phyloP scores from a whole-genome alignment of 2,113 vertebrate genomes.

The Notiomystis cincta region DNA sequence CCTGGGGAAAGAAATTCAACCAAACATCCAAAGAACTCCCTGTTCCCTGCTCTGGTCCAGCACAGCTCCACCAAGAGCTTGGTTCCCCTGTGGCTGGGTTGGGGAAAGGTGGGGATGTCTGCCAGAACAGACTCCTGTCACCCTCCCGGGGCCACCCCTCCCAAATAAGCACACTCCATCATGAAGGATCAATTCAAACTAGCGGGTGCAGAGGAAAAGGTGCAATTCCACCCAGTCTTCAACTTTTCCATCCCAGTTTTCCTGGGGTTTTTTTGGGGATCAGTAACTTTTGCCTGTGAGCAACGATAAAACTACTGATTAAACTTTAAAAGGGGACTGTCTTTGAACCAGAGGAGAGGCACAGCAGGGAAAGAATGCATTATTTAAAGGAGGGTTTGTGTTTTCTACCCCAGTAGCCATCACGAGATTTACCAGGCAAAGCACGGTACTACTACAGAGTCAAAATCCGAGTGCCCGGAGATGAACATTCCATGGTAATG shows the following conservation, averaged over 20 bases:
- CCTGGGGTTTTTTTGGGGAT: neutral
- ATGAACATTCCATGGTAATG: neutral
- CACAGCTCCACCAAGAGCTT: neutral
- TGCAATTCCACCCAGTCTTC: neutral
- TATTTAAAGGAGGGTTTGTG: slow-evolving; percentile 39
- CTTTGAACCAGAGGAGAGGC: slow-evolving; percentile 52
- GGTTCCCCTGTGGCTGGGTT: neutral
- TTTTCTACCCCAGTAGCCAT: slow-evolving; percentile 25
- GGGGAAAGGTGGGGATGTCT: neutral
- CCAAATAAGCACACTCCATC: neutral
- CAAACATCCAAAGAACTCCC: neutral
- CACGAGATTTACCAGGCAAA: neutral
- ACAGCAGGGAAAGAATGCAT: slow-evolving; percentile 28
- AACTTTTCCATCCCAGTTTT: neutral
- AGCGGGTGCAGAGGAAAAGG: neutral
- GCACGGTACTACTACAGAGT: neutral
- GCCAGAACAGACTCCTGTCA: neutral
- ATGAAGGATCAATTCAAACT: neutral
- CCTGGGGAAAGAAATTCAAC: neutral
- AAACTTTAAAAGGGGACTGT: slow-evolving; percentile 42
- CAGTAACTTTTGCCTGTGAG: slow-evolving; percentile 2
- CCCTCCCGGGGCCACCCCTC: neutral
- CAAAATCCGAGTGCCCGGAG: neutral
- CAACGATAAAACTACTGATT: slow-evolving; percentile 29
- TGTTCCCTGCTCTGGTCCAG: neutral